These are phyloP conservation scores for Drosophila limbata DNA, from an alignment of 2,888 invertebrate species.

Conservation along the genomic window DNA sequence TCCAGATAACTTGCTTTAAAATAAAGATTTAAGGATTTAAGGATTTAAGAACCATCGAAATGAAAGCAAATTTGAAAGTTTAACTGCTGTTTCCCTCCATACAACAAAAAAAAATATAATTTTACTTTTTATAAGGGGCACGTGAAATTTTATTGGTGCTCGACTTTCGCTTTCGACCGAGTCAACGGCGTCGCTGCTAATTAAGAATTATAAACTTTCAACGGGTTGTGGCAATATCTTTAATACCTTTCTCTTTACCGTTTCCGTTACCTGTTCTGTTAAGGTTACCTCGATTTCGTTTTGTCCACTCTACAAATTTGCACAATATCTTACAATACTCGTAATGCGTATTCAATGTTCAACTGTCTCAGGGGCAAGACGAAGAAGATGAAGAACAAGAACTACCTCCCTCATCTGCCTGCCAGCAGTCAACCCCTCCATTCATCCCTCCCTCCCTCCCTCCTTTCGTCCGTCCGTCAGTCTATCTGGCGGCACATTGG, in stretches of 20 bases:
- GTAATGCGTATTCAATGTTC: constrained; percentile 76
- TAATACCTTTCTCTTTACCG: constrained; percentile 25
- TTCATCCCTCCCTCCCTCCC: not conserved
- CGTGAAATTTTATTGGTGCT: constrained; percentile 22
- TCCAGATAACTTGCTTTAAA: too few species aligned
- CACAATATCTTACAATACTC: constrained; percentile 59
- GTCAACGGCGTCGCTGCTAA: constrained; percentile 32
- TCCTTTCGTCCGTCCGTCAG: not conserved
- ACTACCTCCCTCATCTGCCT: not conserved
- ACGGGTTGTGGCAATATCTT: constrained; percentile 20
- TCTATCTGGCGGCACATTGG: constrained; percentile 21
- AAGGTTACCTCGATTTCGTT: constrained; percentile 30
- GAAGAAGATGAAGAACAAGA: constrained; percentile 1
- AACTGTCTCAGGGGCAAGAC: constrained; percentile 44
- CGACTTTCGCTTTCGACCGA: not conserved
- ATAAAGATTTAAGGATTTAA: too few species aligned
- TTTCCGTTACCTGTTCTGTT: not conserved
- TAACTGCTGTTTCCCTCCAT: not conserved
- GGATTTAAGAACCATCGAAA: too few species aligned
- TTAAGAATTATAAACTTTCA: constrained; percentile 57
- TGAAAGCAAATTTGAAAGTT: too few species aligned
- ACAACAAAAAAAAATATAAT: constrained; percentile 1
- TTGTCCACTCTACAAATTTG: constrained; percentile 6
- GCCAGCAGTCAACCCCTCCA: not conserved
- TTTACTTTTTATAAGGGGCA: not conserved